Conservation (phyloP, 2,888 invertebrate species). For the Tinea semifulvella region DNA sequence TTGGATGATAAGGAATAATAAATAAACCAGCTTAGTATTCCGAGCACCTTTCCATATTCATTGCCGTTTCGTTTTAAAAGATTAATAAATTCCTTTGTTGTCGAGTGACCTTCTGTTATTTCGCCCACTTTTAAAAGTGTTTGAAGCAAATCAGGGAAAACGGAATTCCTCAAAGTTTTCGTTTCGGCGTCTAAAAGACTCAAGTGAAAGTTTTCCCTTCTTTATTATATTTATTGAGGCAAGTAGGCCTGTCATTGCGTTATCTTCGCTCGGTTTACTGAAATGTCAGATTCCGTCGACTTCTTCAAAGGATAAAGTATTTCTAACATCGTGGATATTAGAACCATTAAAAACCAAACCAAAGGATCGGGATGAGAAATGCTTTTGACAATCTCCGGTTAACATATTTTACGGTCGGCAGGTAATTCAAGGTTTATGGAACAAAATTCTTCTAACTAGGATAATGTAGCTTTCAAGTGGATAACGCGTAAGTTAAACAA, state of each 20-base stretch:
- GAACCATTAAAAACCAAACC: background rate
- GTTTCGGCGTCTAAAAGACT: conserved; percentile 13
- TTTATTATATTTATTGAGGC: conserved; percentile 21
- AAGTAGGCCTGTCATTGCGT: conserved; percentile 22
- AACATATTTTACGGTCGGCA: background rate
- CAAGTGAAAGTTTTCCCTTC: conserved; percentile 13
- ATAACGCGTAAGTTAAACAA: too few species aligned
- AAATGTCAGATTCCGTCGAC: conserved; percentile 20
- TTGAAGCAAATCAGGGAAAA: conserved; percentile 11
- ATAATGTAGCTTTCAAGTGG: too few species aligned
- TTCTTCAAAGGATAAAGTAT: conserved; percentile 27
- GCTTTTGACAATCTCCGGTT: background rate
- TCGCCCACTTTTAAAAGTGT: conserved; percentile 10
- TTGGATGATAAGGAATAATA: background rate
- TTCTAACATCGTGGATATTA: conserved; percentile 36
- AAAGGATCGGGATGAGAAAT: background rate
- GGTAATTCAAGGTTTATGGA: background rate
- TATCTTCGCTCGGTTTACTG: conserved; percentile 22
- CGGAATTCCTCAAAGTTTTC: conserved; percentile 12
- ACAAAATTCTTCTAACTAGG: too few species aligned
- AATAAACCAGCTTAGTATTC: background rate
- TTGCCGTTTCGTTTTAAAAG: conserved; percentile 6
- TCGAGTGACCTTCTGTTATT: conserved; percentile 4
- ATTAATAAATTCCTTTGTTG: conserved; percentile 11
- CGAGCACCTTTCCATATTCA: background rate